Base-by-base conservation (phyloP, 2,888 invertebrate species). In the Podotricha telesiphe region DNA sequence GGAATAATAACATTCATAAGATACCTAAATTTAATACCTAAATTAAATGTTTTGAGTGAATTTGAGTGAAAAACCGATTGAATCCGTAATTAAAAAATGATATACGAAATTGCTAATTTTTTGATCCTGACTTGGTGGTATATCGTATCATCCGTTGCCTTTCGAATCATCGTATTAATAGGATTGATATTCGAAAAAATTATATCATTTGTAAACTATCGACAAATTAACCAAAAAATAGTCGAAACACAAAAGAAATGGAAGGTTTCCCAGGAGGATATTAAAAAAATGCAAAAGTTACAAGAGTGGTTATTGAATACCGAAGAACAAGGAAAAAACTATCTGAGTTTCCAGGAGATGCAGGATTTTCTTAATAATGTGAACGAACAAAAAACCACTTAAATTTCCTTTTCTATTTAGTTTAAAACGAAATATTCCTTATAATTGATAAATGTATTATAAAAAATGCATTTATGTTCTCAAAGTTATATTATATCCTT, bases 241-340 rank as follows among this genome's bases (percentile, higher is more conserved):
- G 28, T n/a, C 13, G n/a, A 53, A n/a, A 53, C 28, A n/a, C 28
- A 53, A 53, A 53, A 53, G 28, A 53, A 53, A n/a, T 53, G 53
- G 53, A 28, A 53, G 15, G 3, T 53, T 8, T 53, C 53, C n/a
- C n/a, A 28, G 15, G 53, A 53, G n/a, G 53, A 53, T n/a, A n/a
- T 53, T 3, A 28, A 53, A 28, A 53, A 53, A 53, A 28, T 53
- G 28, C n/a, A 53, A 8, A 8, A 53, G 10, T 37, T 51, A 22
- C 15, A 5, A 51, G 22, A 22, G 15, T 22, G 28, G 10, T 28
- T 53, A 28, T 53, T 28, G 6, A 53, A 53, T n/a, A 28, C 28
- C 2, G 53, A 53, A 15, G 20, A 53, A 8, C 28, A n/a, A 28
- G n/a, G 8, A 53, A 28, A n/a, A 0, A 28, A 53, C 28, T 2